These are phyloP conservation scores for Centropristis striata DNA, from an alignment of 2,113 vertebrate species.

Conservation along the genomic window DNA sequence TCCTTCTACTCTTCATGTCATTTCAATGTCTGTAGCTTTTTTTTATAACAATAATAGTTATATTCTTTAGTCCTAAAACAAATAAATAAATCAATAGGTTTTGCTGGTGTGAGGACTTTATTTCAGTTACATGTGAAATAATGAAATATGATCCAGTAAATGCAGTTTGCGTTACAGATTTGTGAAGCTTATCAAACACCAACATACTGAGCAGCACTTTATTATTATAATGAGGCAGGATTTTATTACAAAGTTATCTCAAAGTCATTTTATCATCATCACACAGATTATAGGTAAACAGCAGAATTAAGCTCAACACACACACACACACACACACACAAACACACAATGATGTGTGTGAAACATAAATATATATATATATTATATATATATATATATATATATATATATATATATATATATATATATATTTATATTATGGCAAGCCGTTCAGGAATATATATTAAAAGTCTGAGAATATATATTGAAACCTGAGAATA, in stretches of 20 bases:
- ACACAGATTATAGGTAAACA: not conserved
- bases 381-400: too few relatives aligned
- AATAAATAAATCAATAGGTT: too few relatives aligned
- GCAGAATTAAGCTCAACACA: not conserved
- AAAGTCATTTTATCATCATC: not conserved
- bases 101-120: not conserved
- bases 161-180: not conserved
- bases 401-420: too few relatives aligned
- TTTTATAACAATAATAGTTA: not conserved
- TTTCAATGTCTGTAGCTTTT: too few relatives aligned
- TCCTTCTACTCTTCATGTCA: too few relatives aligned
- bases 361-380: too few relatives aligned
- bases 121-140: not conserved
- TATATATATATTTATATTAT: too few relatives aligned
- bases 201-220: not conserved
- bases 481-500: too few relatives aligned
- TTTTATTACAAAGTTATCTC: slow-evolving; percentile 9
- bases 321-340: too few relatives aligned
- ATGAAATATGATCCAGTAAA: not conserved
- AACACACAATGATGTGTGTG: too few relatives aligned
- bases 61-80: not conserved
- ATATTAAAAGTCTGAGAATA: too few relatives aligned
- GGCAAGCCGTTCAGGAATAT: too few relatives aligned
- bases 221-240: not conserved
- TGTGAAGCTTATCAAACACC: not conserved